A percentile compares a stretch with the other conserved stretches of the same genome.
Conservation (phyloP, 1,140 invertebrate genomes). For the Nasonia vitripennis region DNA sequence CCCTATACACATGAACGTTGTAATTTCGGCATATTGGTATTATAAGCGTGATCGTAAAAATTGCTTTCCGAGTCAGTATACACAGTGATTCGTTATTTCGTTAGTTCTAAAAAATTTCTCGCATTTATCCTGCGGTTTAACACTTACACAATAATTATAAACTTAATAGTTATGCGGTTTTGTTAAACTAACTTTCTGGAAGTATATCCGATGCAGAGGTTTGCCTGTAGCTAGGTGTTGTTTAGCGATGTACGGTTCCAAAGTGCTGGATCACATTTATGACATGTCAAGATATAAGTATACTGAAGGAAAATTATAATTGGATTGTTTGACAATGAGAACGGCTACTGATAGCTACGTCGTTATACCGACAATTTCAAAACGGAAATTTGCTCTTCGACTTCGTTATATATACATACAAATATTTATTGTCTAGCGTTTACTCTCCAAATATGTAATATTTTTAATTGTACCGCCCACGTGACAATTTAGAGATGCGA, state of each 20-base stretch:
- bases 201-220: constrained; percentile 29
- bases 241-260: neutral
- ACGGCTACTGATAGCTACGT: neutral
- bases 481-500: neutral
- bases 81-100: neutral
- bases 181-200: neutral
- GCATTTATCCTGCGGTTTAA: constrained; percentile 1
- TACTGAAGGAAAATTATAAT: neutral
- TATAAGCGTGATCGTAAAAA: constrained; percentile 23
- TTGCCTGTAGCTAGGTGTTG: constrained; percentile 1
- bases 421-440: constrained; percentile 41
- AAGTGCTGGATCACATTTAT: constrained; percentile 32
- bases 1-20: constrained; percentile 6
- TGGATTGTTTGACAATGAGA: neutral
- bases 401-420: constrained; percentile 21
- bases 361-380: neutral
- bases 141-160: constrained; percentile 20
- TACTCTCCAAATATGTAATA: neutral
- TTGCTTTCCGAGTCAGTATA: constrained; percentile 7
- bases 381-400: neutral
- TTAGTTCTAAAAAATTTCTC: constrained; percentile 10
- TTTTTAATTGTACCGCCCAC: neutral
- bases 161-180: constrained; percentile 3
- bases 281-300: neutral
- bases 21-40: neutral